These are phyloP conservation scores for Syncerus caffer DNA, from an alignment of 2,797 vertebrate species.

Conservation along the genomic window DNA sequence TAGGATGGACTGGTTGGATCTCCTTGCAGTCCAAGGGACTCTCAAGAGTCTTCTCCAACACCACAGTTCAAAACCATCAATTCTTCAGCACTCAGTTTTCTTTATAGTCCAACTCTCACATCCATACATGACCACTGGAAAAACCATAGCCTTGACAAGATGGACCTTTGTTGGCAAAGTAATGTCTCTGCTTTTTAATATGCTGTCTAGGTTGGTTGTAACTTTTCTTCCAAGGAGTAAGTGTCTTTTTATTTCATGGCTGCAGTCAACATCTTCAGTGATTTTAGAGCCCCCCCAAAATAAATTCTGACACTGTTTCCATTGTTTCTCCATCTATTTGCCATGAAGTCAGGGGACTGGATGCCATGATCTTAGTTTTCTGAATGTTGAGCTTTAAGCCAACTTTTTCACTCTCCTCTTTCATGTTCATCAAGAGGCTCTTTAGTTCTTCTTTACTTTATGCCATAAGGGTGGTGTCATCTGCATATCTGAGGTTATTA, in stretches of 20 bases:
- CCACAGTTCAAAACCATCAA: background rate
- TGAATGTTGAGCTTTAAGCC: background rate
- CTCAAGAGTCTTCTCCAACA: background rate
- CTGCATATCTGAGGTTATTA: background rate
- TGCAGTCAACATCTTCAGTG: background rate
- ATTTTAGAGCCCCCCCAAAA: background rate
- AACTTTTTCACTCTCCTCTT: background rate
- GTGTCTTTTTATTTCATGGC: background rate
- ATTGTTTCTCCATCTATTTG: background rate
- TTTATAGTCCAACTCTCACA: background rate
- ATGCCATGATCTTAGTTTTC: background rate
- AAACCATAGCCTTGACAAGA: background rate
- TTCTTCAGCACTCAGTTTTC: rapidly evolving
- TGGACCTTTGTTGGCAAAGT: background rate
- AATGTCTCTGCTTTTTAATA: background rate
- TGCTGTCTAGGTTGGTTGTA: background rate
- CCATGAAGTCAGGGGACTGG: background rate
- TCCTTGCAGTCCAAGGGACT: background rate
- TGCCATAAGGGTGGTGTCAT: background rate
- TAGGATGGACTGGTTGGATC: background rate
- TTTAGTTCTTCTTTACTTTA: background rate
- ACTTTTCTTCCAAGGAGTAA: background rate
- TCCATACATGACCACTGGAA: background rate
- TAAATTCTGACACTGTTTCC: background rate
- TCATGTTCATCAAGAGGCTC: background rate